phyloP scores from a whole-genome alignment of 2,888 invertebrate genomes.

The Melanostoma mellinum region DNA sequence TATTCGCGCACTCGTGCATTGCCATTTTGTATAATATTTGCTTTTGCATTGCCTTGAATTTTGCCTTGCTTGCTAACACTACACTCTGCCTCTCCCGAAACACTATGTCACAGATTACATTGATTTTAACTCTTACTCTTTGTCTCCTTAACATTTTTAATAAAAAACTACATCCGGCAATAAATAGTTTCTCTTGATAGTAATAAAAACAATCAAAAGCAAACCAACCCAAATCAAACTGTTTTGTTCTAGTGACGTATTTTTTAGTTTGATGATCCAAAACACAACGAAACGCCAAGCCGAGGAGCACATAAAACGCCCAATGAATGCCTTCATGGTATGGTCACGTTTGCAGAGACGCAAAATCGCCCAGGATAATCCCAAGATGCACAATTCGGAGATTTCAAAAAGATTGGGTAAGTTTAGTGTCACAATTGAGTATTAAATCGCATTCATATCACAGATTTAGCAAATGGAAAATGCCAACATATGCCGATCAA shows the following conservation, averaged over 20 bases:
- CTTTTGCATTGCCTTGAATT: constrained; percentile 62
- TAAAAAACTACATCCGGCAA: background rate
- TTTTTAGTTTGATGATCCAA: constrained; percentile 82
- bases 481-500: constrained; percentile 64
- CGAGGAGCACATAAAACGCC: constrained; percentile 96
- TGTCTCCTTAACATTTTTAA: background rate
- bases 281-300: constrained; percentile 84
- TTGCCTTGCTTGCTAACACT: constrained; percentile 41
- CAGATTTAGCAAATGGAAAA: constrained; percentile 23
- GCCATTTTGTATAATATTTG: constrained; percentile 60
- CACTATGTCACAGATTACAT: background rate
- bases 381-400: constrained; percentile 99
- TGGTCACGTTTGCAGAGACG: constrained; percentile 96
- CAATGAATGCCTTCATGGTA: constrained; percentile 99
- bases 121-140: background rate
- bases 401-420: constrained; percentile 95
- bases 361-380: constrained; percentile 98
- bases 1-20: constrained; percentile 2
- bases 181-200: constrained; percentile 10
- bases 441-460: background rate
- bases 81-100: background rate
- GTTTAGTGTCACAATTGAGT: constrained; percentile 77
- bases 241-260: constrained; percentile 79
- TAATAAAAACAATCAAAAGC: constrained; percentile 56
- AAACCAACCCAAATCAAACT: constrained; percentile 31